Evolutionary conservation across 1,140 invertebrate species (phyloP).

Genomic region (Temnothorax nylanderi): DNA sequence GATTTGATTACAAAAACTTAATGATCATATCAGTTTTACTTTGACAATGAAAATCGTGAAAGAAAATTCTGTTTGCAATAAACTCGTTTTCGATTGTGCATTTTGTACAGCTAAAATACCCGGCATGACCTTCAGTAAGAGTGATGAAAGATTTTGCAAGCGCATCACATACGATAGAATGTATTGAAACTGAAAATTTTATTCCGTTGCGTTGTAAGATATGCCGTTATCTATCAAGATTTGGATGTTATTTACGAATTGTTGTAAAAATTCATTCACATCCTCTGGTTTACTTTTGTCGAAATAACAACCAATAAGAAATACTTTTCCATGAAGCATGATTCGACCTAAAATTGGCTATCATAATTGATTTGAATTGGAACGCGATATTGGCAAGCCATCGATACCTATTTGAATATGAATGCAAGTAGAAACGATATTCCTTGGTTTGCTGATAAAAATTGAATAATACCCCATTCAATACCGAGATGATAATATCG

Average conservation of each 20-base stretch:
- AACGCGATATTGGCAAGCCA: neutral
- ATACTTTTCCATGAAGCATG: neutral
- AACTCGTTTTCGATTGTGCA: neutral
- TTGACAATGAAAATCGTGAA: no score
- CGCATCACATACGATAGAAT: neutral
- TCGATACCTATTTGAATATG: conserved; percentile 7
- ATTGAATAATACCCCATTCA: neutral
- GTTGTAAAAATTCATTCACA: neutral
- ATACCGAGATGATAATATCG: conserved; percentile 16
- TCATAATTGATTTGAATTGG: neutral
- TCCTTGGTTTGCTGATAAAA: neutral
- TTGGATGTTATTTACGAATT: neutral
- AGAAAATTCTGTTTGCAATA: no score
- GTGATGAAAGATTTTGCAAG: neutral
- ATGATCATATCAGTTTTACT: no score
- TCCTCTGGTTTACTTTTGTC: conserved; percentile 2
- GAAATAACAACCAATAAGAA: conserved; percentile 26
- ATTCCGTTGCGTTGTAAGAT: neutral
- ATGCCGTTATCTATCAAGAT: neutral
- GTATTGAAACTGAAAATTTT: neutral
- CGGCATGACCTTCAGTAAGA: neutral
- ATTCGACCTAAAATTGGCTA: conserved; percentile 27
- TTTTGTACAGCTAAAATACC: neutral
- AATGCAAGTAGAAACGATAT: neutral
- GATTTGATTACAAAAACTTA: no score